A percentile compares a stretch with the other conserved stretches of the same genome.
Evolutionary conservation across 2,113 vertebrate genomes (phyloP).

Genomic region (Tautogolabrus adspersus): DNA sequence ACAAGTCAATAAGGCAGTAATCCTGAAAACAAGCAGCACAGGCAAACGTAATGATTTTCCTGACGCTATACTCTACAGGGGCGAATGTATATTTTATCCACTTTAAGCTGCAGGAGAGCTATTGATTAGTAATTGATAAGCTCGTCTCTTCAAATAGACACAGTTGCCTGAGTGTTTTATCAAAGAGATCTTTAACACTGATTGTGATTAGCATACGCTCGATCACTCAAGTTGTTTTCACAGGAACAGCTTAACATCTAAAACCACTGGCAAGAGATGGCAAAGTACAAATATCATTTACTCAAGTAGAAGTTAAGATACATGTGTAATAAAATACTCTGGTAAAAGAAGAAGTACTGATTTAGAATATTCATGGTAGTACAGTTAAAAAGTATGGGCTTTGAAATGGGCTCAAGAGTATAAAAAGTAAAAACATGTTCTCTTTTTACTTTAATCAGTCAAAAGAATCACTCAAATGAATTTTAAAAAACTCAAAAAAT

Average conservation of each 20-base stretch:
- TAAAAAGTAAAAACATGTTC: too few relatives aligned
- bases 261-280: not conserved
- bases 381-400: too few relatives aligned
- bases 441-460: too few relatives aligned
- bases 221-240: conserved; percentile 50
- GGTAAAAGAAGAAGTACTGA: too few relatives aligned
- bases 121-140: conserved; percentile 79
- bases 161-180: conserved; percentile 40
- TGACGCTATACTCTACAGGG: conserved; percentile 44
- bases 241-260: conserved; percentile 26
- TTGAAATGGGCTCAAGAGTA: too few relatives aligned
- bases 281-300: too few relatives aligned
- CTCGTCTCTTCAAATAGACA: conserved; percentile 65
- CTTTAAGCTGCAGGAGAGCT: conserved; percentile 65
- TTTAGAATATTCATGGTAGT: too few relatives aligned
- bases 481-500: too few relatives aligned
- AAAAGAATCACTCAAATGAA: too few relatives aligned
- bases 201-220: conserved; percentile 60
- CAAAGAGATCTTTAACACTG: conserved; percentile 48
- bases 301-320: too few relatives aligned
- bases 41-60: conserved; percentile 67
- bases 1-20: conserved; percentile 72
- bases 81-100: conserved; percentile 72
- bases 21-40: conserved; percentile 66
- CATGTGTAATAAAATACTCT: too few relatives aligned